Evolutionary conservation across 2,797 vertebrate species (phyloP).

Genomic region (Channallabes apus): DNA sequence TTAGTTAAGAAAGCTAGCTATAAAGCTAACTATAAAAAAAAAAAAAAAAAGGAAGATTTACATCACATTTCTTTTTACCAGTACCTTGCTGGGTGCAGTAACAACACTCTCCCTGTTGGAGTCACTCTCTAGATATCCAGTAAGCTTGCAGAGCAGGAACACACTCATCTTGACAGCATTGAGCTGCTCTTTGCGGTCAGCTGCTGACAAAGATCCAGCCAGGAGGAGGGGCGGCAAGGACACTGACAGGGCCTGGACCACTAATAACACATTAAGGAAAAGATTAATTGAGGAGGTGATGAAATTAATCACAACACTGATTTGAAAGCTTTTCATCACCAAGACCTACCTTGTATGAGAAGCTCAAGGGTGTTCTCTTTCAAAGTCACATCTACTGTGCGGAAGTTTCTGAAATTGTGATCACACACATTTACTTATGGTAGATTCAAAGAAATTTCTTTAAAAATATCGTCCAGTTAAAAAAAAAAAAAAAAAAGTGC

Average conservation of each 20-base stretch:
- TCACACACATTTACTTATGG: not conserved
- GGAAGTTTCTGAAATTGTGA: slow-evolving; percentile 76
- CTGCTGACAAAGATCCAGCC: slow-evolving; percentile 66
- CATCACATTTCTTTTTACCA: too few relatives aligned
- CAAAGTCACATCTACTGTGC: slow-evolving; percentile 68
- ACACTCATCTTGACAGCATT: slow-evolving; percentile 94
- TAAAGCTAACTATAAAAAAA: too few relatives aligned
- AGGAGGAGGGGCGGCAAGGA: slow-evolving; percentile 78
- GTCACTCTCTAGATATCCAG: slow-evolving; percentile 84
- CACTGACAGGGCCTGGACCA: slow-evolving; percentile 79
- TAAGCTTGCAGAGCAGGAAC: slow-evolving; percentile 84
- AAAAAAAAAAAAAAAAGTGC: too few relatives aligned
- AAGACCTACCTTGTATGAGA: slow-evolving; percentile 80
- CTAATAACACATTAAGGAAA: slow-evolving; percentile 66
- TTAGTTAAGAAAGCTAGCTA: not conserved
- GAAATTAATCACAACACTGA: not conserved
- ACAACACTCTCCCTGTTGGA: slow-evolving; percentile 71
- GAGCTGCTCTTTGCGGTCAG: slow-evolving; percentile 80
- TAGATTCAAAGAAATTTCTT: not conserved
- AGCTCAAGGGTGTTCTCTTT: slow-evolving; percentile 88
- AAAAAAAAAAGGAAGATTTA: not conserved
- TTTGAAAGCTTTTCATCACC: not conserved
- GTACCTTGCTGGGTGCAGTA: slow-evolving; percentile 76
- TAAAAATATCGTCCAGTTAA: too few relatives aligned
- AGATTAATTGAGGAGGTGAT: not conserved